Percentiles rank a stretch among this genome's conserved stretches.
These are phyloP conservation scores for Chaunax sp. DNA, from an alignment of 2,797 vertebrate species.

Conservation along the genomic window DNA sequence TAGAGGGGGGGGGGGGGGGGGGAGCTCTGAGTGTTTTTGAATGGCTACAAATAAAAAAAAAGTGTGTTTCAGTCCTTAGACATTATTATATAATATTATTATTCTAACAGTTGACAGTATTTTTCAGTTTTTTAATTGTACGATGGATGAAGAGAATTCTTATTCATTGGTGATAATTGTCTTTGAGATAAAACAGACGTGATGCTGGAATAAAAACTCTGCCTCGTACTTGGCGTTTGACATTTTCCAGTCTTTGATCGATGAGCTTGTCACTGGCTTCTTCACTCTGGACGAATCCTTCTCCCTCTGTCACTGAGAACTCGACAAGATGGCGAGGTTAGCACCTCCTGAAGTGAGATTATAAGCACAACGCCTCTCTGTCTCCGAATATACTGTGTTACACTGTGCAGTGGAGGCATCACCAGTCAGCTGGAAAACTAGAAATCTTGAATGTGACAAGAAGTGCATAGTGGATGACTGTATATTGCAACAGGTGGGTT, in stretches of 20 bases:
- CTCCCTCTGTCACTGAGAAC: slow-evolving; percentile 66
- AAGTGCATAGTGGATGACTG: slow-evolving; percentile 37
- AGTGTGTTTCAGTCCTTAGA: neutral
- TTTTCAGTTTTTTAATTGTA: slow-evolving; percentile 29
- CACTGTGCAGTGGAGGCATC: slow-evolving; percentile 22
- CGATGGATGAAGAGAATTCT: slow-evolving; percentile 29
- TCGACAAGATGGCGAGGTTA: slow-evolving; percentile 66
- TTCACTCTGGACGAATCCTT: slow-evolving; percentile 67
- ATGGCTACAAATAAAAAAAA: slow-evolving; percentile 7
- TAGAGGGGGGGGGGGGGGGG: neutral
- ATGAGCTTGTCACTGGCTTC: slow-evolving; percentile 76
- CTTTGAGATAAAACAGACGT: slow-evolving; percentile 51
- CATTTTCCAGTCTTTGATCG: slow-evolving; percentile 78
- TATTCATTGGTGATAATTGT: slow-evolving; percentile 38
- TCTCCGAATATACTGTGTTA: slow-evolving; percentile 33
- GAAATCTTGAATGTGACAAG: slow-evolving; percentile 29
- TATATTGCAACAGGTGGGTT: slow-evolving; percentile 53
- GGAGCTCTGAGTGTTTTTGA: neutral
- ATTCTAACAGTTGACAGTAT: neutral
- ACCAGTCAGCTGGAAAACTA: slow-evolving; percentile 20
- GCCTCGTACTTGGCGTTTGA: slow-evolving; percentile 69
- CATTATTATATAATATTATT: neutral
- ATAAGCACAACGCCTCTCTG: slow-evolving; percentile 41
- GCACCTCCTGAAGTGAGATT: slow-evolving; percentile 57
- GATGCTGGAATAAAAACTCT: slow-evolving; percentile 64